Conservation (phyloP, 2,113 vertebrate species). For the Bubo blakistoni region DNA sequence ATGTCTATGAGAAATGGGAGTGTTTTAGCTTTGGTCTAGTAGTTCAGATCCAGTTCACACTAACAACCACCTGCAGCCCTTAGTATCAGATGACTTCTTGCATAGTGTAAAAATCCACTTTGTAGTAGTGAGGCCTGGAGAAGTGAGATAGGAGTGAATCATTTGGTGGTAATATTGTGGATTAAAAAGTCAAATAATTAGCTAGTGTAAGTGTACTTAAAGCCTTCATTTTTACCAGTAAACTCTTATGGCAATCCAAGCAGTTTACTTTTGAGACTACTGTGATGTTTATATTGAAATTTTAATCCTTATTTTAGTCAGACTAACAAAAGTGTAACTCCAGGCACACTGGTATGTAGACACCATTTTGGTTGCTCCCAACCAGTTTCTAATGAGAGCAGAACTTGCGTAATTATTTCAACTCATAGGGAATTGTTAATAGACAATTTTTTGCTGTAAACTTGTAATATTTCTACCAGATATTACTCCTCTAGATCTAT, state of each 20-base stretch:
- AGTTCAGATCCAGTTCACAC: background rate
- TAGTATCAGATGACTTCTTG: background rate
- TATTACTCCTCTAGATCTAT: background rate
- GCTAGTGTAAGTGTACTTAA: background rate
- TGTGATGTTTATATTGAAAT: background rate
- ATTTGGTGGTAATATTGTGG: background rate
- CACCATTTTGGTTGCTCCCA: background rate
- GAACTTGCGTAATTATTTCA: background rate
- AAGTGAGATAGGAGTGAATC: fast-evolving
- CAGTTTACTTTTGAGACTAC: background rate
- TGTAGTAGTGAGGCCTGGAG: fast-evolving
- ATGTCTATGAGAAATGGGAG: background rate
- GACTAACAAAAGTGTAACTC: background rate
- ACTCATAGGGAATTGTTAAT: background rate
- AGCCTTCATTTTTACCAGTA: background rate
- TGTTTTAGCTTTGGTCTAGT: background rate
- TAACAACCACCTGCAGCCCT: background rate
- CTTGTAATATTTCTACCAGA: background rate
- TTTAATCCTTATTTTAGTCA: background rate
- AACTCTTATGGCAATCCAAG: background rate
- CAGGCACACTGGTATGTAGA: fast-evolving
- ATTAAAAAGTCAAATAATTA: background rate
- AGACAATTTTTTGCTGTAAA: background rate
- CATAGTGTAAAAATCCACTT: background rate
- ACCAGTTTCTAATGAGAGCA: background rate